A percentile compares a stretch with the other conserved stretches of the same genome.
Evolutionary conservation across 2,797 vertebrate species (phyloP).

Genomic region (Pteronotus mesoamericanus): DNA sequence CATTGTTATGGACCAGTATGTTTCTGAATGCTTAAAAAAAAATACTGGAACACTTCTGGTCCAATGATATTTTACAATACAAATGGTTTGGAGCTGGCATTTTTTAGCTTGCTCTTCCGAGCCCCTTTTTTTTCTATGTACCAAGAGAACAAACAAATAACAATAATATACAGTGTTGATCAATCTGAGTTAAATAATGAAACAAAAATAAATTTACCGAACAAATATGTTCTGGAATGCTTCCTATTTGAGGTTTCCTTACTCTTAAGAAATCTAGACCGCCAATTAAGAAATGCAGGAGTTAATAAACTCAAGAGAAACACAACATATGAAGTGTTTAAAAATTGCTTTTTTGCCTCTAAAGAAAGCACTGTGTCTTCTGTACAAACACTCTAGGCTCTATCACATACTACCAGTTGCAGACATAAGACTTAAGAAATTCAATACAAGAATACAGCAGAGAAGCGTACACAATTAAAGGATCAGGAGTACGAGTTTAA

Average conservation of each 20-base stretch:
- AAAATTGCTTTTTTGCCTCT: slow-evolving; percentile 44
- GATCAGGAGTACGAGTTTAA: not conserved
- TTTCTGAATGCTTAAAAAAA: slow-evolving; percentile 37
- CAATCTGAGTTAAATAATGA: slow-evolving; percentile 36
- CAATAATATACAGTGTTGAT: slow-evolving; percentile 51
- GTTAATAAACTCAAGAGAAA: slow-evolving; percentile 53
- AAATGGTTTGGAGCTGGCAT: slow-evolving; percentile 4
- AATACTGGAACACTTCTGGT: slow-evolving; percentile 33
- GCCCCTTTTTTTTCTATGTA: slow-evolving; percentile 37
- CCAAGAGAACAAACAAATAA: slow-evolving; percentile 49
- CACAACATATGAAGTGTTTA: slow-evolving; percentile 16
- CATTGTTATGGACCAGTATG: slow-evolving; percentile 12
- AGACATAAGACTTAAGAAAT: not conserved
- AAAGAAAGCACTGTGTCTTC: slow-evolving; percentile 35
- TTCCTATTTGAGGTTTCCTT: slow-evolving; percentile 50
- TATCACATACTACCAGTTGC: slow-evolving; percentile 31
- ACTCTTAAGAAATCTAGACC: slow-evolving; percentile 44
- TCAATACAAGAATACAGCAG: slow-evolving; percentile 36
- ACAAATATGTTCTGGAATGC: slow-evolving; percentile 41
- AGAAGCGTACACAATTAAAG: slow-evolving; percentile 32
- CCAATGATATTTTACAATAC: slow-evolving; percentile 16
- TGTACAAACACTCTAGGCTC: slow-evolving; percentile 2
- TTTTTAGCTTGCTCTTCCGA: slow-evolving; percentile 42
- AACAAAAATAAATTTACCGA: slow-evolving; percentile 61
- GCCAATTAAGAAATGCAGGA: slow-evolving; percentile 26